These are phyloP conservation scores for Periplaneta americana DNA, from an alignment of 1,140 invertebrate species.

Conservation along the genomic window DNA sequence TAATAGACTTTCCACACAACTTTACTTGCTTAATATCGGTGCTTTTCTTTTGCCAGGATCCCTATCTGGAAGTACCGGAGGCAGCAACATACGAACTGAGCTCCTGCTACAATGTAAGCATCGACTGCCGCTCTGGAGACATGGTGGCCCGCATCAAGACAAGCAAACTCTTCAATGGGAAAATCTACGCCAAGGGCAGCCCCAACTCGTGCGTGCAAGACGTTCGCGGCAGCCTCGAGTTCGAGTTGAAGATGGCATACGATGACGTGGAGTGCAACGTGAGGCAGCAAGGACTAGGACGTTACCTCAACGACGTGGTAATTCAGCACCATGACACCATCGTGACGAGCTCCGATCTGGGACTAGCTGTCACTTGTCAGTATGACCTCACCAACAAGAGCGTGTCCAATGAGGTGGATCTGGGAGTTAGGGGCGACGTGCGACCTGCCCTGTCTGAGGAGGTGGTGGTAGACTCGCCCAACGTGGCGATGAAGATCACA, in stretches of 20 bases:
- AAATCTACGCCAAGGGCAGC: constrained; percentile 89
- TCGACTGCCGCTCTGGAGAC: constrained; percentile 84
- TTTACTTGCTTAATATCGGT: too few relatives aligned
- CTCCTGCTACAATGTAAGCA: constrained; percentile 91
- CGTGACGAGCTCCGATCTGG: constrained; percentile 88
- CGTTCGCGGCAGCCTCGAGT: constrained; percentile 75
- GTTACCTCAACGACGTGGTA: constrained; percentile 83
- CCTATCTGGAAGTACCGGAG: constrained; percentile 83
- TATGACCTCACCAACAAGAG: constrained; percentile 92
- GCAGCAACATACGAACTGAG: constrained; percentile 87
- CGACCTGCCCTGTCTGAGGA: constrained; percentile 70
- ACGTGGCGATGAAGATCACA: constrained; percentile 92
- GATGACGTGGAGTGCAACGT: constrained; percentile 86
- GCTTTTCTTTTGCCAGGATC: too few relatives aligned
- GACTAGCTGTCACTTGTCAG: constrained; percentile 85
- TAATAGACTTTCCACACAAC: too few relatives aligned
- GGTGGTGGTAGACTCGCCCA: constrained; percentile 84
- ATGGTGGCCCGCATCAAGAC: constrained; percentile 91
- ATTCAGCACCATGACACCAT: constrained; percentile 94
- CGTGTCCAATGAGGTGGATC: constrained; percentile 85
- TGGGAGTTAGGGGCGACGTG: constrained; percentile 82
- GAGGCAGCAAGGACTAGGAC: constrained; percentile 74
- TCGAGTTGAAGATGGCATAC: constrained; percentile 85
- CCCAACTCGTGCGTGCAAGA: constrained; percentile 88
- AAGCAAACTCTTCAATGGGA: constrained; percentile 87